These are phyloP conservation scores for Phytoseiulus persimilis DNA, from an alignment of 2,888 invertebrate genomes.

Conservation along the genomic window DNA sequence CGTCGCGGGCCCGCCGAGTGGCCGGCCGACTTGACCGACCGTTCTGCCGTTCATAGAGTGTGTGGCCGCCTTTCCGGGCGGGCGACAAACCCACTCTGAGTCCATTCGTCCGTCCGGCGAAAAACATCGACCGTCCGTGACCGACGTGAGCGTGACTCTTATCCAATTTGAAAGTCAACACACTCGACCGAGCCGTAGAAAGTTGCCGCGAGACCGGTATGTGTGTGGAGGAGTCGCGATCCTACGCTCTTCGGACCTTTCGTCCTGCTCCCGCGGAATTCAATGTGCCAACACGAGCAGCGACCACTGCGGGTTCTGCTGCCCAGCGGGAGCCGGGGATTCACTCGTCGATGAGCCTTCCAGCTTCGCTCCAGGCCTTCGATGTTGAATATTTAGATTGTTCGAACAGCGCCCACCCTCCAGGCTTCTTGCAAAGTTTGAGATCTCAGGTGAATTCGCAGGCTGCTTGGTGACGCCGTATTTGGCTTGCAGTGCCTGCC, in stretches of 20 bases:
- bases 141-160: conserved; percentile 5
- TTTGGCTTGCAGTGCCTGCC: no score
- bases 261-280: not conserved
- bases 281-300: not conserved
- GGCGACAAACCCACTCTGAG: not conserved
- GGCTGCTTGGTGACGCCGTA: no score
- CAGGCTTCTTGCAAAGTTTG: no score
- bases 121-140: not conserved
- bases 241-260: not conserved
- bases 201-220: not conserved
- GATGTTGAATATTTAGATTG: no score
- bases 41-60: not conserved
- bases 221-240: not conserved
- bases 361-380: no score
- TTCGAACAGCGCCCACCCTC: no score
- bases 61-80: not conserved
- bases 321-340: no score
- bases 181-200: not conserved
- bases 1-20: no score
- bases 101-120: not conserved
- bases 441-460: no score
- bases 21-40: not conserved
- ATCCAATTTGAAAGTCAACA: not conserved
- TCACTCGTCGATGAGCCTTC: no score
- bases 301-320: no score